phyloP scores from a whole-genome alignment of 2,888 invertebrate genomes.

The Phyllotreta cruciferae region DNA sequence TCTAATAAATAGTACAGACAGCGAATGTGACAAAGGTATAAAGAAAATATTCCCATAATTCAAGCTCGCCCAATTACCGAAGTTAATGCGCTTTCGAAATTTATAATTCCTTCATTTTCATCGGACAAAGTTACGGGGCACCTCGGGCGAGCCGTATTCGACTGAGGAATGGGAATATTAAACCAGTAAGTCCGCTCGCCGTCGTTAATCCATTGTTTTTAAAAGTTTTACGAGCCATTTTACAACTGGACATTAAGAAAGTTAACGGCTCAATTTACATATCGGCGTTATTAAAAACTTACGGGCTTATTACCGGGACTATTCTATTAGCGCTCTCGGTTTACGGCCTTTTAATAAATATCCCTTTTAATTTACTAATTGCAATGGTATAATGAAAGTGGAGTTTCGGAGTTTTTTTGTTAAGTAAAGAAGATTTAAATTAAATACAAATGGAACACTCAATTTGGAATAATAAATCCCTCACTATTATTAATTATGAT shows the following conservation, averaged over 20 bases:
- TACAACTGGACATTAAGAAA: slow-evolving; percentile 14
- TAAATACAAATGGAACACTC: no score
- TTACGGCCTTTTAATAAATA: slow-evolving; percentile 11
- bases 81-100: slow-evolving; percentile 17
- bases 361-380: background rate
- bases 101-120: slow-evolving; percentile 20
- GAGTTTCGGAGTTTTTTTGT: no score
- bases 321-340: slow-evolving; percentile 18
- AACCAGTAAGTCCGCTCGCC: slow-evolving; percentile 5
- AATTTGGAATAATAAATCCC: no score
- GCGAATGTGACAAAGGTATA: no score
- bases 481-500: background rate
- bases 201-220: slow-evolving; percentile 20
- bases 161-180: background rate
- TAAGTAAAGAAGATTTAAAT: no score
- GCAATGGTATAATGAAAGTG: no score
- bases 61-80: slow-evolving; percentile 1
- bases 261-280: slow-evolving; percentile 34
- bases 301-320: slow-evolving; percentile 11
- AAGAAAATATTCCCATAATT: no score
- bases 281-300: slow-evolving; percentile 29
- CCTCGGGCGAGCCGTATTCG: slow-evolving; percentile 7
- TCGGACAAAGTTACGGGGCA: slow-evolving; percentile 6
- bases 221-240: slow-evolving; percentile 20
- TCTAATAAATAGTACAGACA: no score